phyloP scores from a whole-genome alignment of 2,113 vertebrate genomes.

The Pardalotus punctatus region DNA sequence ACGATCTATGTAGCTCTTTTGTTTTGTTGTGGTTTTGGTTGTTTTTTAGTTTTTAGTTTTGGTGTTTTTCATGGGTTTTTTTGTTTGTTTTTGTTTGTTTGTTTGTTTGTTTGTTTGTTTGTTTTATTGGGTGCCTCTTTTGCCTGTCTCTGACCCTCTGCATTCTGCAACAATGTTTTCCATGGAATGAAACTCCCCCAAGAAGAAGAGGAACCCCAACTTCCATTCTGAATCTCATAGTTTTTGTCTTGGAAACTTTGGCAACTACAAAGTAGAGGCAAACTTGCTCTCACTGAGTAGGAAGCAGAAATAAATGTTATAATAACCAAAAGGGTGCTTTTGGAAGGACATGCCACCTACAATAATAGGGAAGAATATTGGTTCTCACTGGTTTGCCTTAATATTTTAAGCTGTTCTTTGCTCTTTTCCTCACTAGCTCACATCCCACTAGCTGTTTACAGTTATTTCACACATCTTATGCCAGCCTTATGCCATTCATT shows the following conservation, averaged over 20 bases:
- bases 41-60: rapidly evolving
- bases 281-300: conserved; percentile 34
- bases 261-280: not conserved
- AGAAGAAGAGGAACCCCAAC: not conserved
- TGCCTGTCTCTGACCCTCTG: not conserved
- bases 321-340: conserved; percentile 40
- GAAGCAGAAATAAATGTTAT: conserved; percentile 45
- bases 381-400: conserved; percentile 47
- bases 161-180: not conserved
- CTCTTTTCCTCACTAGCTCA: conserved; percentile 68
- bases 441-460: conserved; percentile 71
- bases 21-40: not conserved
- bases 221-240: not conserved
- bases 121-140: not conserved
- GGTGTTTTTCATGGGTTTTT: too few relatives aligned
- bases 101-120: not conserved
- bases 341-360: conserved; percentile 53
- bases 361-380: conserved; percentile 49
- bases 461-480: conserved; percentile 67
- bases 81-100: too few relatives aligned
- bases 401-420: conserved; percentile 70
- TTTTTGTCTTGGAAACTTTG: not conserved
- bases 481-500: conserved; percentile 70
- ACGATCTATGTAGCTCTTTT: not conserved
- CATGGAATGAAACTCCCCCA: not conserved